phyloP scores from a whole-genome alignment of 1,140 invertebrate species.

The Gryllus bimaculatus region DNA sequence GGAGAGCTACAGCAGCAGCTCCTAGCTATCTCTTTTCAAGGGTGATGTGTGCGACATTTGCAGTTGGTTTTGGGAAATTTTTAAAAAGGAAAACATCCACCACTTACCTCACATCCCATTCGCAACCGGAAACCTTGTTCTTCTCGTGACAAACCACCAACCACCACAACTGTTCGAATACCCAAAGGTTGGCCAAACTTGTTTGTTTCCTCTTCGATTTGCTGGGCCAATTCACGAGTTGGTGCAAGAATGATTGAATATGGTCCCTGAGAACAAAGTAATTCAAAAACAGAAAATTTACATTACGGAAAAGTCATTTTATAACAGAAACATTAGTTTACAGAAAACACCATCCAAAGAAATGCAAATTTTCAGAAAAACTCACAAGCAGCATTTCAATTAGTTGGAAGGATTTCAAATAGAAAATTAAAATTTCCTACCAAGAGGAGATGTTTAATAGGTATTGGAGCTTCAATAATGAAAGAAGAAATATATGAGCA shows the following conservation, averaged over 20 bases:
- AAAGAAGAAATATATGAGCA: no score
- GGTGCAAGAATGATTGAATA: slow-evolving; percentile 99
- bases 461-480: no score
- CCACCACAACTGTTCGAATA: slow-evolving; percentile 94
- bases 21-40: not conserved
- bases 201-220: slow-evolving; percentile 98
- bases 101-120: slow-evolving; percentile 78
- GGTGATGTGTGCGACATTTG: no score
- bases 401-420: no score
- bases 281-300: no score
- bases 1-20: not conserved
- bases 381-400: no score
- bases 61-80: slow-evolving; percentile 14
- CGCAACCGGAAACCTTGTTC: slow-evolving; percentile 95
- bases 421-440: no score
- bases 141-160: slow-evolving; percentile 94
- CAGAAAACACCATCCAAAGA: no score
- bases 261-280: slow-evolving; percentile 58
- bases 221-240: slow-evolving; percentile 96
- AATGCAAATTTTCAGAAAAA: no score
- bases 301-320: no score
- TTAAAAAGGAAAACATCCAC: slow-evolving; percentile 8
- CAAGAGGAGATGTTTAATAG: no score
- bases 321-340: no score
- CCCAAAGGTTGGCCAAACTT: slow-evolving; percentile 94